A percentile compares a stretch with the other conserved stretches of the same genome.
These are phyloP conservation scores for Tenebrio molitor DNA, from an alignment of 1,140 invertebrate genomes.

Conservation along the genomic window DNA sequence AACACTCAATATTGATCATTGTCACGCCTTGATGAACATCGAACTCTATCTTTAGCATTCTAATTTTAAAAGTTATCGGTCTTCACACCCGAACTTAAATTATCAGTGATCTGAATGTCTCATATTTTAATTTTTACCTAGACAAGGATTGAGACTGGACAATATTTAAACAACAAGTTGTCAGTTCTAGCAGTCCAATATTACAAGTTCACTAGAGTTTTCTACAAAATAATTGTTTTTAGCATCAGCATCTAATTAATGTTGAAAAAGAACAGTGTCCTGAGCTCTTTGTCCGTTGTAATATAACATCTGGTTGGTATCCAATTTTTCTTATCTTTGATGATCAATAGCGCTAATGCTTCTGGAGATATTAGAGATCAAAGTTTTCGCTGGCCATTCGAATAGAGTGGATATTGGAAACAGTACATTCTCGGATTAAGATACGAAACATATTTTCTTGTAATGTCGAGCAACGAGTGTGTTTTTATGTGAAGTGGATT, in stretches of 20 bases:
- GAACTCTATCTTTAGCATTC: slow-evolving; percentile 28
- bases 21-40: slow-evolving; percentile 5
- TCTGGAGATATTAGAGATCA: slow-evolving; percentile 30
- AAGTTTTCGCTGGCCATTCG: slow-evolving; percentile 23
- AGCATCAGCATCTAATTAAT: slow-evolving; percentile 3
- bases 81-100: slow-evolving; percentile 12
- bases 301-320: slow-evolving; percentile 26
- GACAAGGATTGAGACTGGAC: too few relatives aligned
- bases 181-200: too few relatives aligned
- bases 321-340: slow-evolving; percentile 38
- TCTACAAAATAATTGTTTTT: not conserved
- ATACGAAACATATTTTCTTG: not conserved
- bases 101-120: slow-evolving; percentile 16
- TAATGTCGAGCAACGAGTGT: not conserved
- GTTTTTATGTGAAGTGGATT: not conserved
- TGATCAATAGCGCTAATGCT: slow-evolving; percentile 35
- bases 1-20: not conserved
- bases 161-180: not conserved
- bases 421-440: slow-evolving; percentile 2
- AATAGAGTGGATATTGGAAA: slow-evolving; percentile 9
- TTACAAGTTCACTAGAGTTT: too few relatives aligned
- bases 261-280: slow-evolving; percentile 10
- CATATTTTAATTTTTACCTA: too few relatives aligned
- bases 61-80: slow-evolving; percentile 25
- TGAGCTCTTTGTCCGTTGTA: slow-evolving; percentile 30